phyloP scores from a whole-genome alignment of 2,113 vertebrate genomes.

The Bos javanicus region DNA sequence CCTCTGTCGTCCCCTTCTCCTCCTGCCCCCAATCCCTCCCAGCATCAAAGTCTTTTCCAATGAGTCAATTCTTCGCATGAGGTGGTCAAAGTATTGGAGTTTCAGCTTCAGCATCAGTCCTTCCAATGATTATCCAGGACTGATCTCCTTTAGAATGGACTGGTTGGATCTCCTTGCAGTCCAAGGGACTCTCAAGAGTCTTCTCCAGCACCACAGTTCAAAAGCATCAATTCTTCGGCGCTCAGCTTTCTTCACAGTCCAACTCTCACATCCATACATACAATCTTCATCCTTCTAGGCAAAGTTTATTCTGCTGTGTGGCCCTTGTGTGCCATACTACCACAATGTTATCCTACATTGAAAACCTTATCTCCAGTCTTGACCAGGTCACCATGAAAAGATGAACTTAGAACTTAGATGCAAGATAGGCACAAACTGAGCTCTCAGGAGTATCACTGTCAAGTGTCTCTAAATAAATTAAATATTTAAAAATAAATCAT shows the following conservation, averaged over 20 bases:
- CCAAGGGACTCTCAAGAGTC: no score
- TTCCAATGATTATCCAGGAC: no score
- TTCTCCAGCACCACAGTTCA: no score
- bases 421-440: not conserved
- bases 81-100: no score
- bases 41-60: no score
- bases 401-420: not conserved
- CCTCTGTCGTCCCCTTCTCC: no score
- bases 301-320: not conserved
- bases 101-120: no score
- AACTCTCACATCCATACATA: no score
- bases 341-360: not conserved
- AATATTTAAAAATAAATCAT: not conserved
- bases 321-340: not conserved
- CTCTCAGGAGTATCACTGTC: not conserved
- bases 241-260: no score
- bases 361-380: not conserved
- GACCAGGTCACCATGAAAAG: not conserved
- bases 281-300: not conserved
- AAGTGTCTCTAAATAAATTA: not conserved
- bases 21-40: no score
- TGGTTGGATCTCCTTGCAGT: no score
- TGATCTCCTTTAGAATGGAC: no score
- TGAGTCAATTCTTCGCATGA: accelerated
- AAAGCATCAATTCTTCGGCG: accelerated